Evolutionary conservation across 2,888 invertebrate genomes (phyloP), one percentile per base, ranked within the genome.

Genomic region (Hybos culiciformis): DNA sequence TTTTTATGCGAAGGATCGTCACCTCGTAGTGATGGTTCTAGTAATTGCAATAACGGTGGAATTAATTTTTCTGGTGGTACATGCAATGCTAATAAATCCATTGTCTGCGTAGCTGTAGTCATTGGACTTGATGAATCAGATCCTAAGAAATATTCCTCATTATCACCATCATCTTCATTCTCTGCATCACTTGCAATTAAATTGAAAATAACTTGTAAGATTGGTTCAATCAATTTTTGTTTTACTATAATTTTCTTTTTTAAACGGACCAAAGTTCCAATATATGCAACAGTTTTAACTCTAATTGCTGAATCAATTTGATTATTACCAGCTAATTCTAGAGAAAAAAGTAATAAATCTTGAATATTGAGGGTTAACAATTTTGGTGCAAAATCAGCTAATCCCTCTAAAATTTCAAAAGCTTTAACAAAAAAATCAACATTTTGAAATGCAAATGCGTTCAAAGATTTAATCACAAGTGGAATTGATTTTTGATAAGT

Each of bases 1-100:
- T 80, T 80, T 50, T 80, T 77, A 2, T 72, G 71, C 50, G 75
- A 71, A 9, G 75, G 67, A 54, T 82, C 72, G 9, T 63, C 63
- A 38, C 73, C 74, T 51, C 72, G 70, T 20, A 85, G 58, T 2
- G 78, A 76, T 6, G 77, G 75, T 53, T 82, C 79, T 9, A 83
- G 70, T 45, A 74, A 63, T 43, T 66, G 62, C 62, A 85, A 73
- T 60, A 85, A 62, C 54, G 76, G 75, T 20, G 80, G 78, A 49
- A 86, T 73, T 17, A 85, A 67, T 60, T 80, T 83, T 52, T 83
- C 83, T 11, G 85, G 80, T 5, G 84, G 80, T 31, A 84, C 69
- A 63, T 83, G 74, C 11, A 84, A 63, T 24, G 84, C 83, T 55
- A 85, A 68, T 37, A 76, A 62, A 62, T 85, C 83, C 47, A 86